Conservation (phyloP, 2,888 invertebrate genomes). For the Drosophila histrio region DNA sequence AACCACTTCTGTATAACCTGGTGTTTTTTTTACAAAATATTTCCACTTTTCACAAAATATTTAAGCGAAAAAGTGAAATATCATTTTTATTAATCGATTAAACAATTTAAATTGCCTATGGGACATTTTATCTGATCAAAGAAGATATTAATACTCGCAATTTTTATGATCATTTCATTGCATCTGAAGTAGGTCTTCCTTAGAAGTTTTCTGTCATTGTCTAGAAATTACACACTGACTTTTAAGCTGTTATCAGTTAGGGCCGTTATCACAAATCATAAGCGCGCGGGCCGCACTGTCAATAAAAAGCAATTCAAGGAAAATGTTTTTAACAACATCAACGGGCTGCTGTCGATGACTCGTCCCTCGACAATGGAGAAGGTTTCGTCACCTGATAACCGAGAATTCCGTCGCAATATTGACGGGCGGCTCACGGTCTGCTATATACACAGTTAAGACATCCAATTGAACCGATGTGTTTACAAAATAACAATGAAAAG, state of each 20-base stretch:
- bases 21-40: too few species aligned
- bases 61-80: too few species aligned
- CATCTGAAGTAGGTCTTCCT: conserved; percentile 32
- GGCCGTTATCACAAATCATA: conserved; percentile 14
- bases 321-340: conserved; percentile 38
- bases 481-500: conserved; percentile 19
- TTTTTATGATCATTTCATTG: conserved; percentile 15
- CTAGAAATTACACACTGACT: conserved; percentile 2
- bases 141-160: too few species aligned
- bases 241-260: conserved; percentile 27
- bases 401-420: conserved; percentile 15
- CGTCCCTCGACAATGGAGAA: neutral
- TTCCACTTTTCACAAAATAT: too few species aligned
- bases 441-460: conserved; percentile 27
- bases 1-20: too few species aligned
- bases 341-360: conserved; percentile 34
- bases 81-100: too few species aligned
- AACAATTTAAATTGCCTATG: too few species aligned
- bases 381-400: conserved; percentile 31
- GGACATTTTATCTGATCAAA: too few species aligned
- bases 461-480: conserved; percentile 12
- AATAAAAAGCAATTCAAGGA: conserved; percentile 49
- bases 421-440: conserved; percentile 30
- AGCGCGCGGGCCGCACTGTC: neutral
- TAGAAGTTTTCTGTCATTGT: conserved; percentile 32